Percentiles rank a stretch among this genome's conserved stretches.
These are phyloP conservation scores for Sminthurinus aureus DNA, from an alignment of 2,888 invertebrate species.

Conservation along the genomic window DNA sequence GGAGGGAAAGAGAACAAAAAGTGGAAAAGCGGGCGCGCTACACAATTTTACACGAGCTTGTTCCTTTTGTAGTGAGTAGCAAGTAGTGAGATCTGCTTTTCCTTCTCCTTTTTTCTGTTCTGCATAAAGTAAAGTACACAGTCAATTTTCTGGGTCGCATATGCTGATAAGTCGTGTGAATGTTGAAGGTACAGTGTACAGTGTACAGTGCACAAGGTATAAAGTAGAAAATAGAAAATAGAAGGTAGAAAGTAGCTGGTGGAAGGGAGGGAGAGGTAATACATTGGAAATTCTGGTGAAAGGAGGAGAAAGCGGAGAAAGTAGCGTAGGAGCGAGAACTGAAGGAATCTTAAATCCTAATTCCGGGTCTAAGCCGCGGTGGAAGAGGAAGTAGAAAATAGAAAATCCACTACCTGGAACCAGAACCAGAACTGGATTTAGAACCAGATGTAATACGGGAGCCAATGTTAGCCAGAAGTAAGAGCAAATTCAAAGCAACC, in stretches of 20 bases:
- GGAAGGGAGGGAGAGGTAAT: neutral
- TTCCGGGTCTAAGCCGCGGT: neutral
- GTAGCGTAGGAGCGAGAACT: neutral
- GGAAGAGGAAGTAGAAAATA: neutral
- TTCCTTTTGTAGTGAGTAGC: neutral
- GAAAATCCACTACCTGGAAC: neutral
- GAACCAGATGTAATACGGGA: neutral
- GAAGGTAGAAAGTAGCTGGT: neutral
- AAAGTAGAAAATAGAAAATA: neutral
- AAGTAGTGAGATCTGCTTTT: too few relatives aligned
- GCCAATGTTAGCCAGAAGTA: neutral
- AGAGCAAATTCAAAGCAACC: neutral
- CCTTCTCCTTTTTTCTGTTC: too few relatives aligned
- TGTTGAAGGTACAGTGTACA: too few relatives aligned
- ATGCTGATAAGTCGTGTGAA: too few relatives aligned
- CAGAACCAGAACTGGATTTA: neutral
- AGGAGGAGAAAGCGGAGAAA: neutral
- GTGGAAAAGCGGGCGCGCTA: neutral
- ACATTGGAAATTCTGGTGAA: neutral
- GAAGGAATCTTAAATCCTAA: constrained; percentile 3
- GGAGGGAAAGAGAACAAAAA: neutral
- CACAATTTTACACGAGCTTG: neutral
- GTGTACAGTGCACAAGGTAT: neutral
- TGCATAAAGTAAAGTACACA: too few relatives aligned
- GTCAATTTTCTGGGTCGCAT: neutral